phyloP scores from a whole-genome alignment of 2,888 invertebrate species.

The Drosophila maculinotata region DNA sequence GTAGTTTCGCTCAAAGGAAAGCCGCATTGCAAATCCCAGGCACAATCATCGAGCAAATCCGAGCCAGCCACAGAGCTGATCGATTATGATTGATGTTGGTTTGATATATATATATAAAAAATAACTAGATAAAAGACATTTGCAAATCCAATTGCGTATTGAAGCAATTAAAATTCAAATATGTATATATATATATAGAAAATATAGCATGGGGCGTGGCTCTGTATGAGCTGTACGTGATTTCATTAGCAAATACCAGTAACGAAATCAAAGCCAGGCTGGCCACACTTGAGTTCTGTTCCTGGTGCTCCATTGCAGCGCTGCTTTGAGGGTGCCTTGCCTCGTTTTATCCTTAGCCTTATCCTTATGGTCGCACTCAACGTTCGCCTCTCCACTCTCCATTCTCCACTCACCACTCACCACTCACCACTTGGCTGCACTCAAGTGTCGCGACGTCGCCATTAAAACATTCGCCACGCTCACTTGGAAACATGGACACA shows the following conservation, averaged over 20 bases:
- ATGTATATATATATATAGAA: conserved; percentile 25
- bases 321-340: conserved; percentile 24
- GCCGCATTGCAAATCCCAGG: conserved; percentile 35
- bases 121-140: conserved; percentile 6
- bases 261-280: conserved; percentile 42
- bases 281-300: conserved; percentile 28
- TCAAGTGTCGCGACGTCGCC: conserved; percentile 77
- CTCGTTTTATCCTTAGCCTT: conserved; percentile 13
- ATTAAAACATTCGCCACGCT: conserved; percentile 76
- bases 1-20: conserved; percentile 18
- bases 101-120: background rate
- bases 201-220: conserved; percentile 35
- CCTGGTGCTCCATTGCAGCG: conserved; percentile 43
- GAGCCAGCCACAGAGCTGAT: conserved; percentile 68
- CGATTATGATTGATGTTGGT: conserved; percentile 82
- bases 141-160: conserved; percentile 19
- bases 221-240: conserved; percentile 51
- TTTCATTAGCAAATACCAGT: conserved; percentile 65
- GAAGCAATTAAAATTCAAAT: conserved; percentile 75
- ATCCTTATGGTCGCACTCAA: conserved; percentile 58
- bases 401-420: background rate
- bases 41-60: conserved; percentile 52
- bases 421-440: conserved; percentile 69
- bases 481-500: conserved; percentile 69
- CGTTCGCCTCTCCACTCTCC: conserved; percentile 40